Evolutionary conservation across 2,888 invertebrate genomes (phyloP).

Genomic region (Nomada hirtipes): DNA sequence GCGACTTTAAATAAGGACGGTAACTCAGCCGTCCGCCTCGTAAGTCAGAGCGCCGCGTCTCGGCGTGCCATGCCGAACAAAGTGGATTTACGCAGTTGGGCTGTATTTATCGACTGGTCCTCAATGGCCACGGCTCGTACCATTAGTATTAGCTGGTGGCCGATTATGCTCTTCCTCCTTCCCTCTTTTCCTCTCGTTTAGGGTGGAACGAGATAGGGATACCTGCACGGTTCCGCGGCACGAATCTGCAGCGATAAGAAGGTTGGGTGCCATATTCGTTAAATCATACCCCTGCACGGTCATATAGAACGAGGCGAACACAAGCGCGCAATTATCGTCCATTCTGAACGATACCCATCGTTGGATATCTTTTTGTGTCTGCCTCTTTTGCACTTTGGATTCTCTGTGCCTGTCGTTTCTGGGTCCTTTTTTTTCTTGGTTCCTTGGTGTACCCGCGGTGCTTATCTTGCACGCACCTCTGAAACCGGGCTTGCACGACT

Average conservation of each 20-base stretch:
- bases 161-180: slow-evolving; percentile 54
- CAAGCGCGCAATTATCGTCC: slow-evolving; percentile 70
- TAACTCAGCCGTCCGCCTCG: slow-evolving; percentile 48
- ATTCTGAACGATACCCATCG: slow-evolving; percentile 58
- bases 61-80: slow-evolving; percentile 65
- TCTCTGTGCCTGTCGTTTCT: slow-evolving; percentile 29
- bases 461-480: slow-evolving; percentile 40
- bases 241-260: slow-evolving; percentile 58
- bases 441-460: slow-evolving; percentile 7
- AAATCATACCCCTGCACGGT: slow-evolving; percentile 67
- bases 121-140: slow-evolving; percentile 67
- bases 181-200: background rate
- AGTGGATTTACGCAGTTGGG: slow-evolving; percentile 76
- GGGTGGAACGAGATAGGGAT: slow-evolving; percentile 1
- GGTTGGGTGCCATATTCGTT: slow-evolving; percentile 67
- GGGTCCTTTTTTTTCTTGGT: slow-evolving; percentile 27
- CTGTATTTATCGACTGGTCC: slow-evolving; percentile 78
- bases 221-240: slow-evolving; percentile 32
- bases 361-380: slow-evolving; percentile 22
- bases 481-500: slow-evolving; percentile 47
- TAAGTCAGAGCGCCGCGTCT: slow-evolving; percentile 51
- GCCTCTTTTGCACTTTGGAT: background rate
- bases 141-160: slow-evolving; percentile 67
- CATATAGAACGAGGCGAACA: slow-evolving; percentile 66
- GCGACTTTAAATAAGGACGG: slow-evolving; percentile 54